phyloP scores from a whole-genome alignment of 2,113 vertebrate species.

The Uria aalge region DNA sequence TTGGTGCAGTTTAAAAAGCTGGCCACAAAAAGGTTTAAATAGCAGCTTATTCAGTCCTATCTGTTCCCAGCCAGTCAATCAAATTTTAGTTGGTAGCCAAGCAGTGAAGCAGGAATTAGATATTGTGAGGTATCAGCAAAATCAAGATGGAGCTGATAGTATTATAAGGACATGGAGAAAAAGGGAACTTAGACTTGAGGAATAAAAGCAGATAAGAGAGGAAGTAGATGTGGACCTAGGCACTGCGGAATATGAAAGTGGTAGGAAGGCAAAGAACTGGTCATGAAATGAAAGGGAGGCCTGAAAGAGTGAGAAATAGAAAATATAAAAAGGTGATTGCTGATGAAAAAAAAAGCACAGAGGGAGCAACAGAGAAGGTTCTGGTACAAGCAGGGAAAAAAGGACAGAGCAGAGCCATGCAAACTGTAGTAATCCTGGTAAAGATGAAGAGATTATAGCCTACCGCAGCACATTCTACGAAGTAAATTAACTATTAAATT shows the following conservation, averaged over 20 bases:
- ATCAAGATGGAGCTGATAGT: background rate
- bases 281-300: background rate
- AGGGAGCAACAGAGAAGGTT: background rate
- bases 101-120: background rate
- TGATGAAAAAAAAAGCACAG: background rate
- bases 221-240: background rate
- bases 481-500: background rate
- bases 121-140: background rate
- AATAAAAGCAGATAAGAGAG: background rate
- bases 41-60: background rate
- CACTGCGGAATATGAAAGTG: background rate
- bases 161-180: background rate
- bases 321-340: background rate
- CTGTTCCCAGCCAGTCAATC: background rate
- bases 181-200: background rate
- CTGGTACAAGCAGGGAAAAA: background rate
- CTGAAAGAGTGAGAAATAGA: background rate
- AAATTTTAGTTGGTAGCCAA: constrained; percentile 14
- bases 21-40: background rate
- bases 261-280: background rate
- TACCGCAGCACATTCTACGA: background rate
- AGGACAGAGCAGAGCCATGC: background rate
- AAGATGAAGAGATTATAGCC: background rate
- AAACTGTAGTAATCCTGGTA: background rate
- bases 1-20: background rate